A percentile compares a stretch with the other conserved stretches of the same genome.
phyloP scores from a whole-genome alignment of 2,888 invertebrate genomes.

The Fragum sueziense region DNA sequence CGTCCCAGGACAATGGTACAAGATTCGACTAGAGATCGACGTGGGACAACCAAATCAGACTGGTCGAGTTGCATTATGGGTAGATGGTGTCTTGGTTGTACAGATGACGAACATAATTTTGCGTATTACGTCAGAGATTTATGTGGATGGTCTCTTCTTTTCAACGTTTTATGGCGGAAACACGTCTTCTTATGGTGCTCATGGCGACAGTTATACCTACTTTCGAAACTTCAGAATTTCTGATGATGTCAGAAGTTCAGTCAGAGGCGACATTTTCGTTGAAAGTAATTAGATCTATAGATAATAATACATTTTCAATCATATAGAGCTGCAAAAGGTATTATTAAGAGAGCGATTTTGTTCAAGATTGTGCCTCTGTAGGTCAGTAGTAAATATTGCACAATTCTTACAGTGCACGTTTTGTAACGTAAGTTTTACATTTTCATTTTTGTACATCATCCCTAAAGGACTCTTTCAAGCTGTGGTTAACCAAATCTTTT shows the following conservation, averaged over 20 bases:
- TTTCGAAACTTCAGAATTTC: constrained; percentile 66
- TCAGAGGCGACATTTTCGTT: background rate
- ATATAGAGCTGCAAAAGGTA: too few relatives aligned
- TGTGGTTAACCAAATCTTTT: too few relatives aligned
- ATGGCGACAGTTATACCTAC: constrained; percentile 66
- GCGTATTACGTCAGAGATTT: constrained; percentile 49
- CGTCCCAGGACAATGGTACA: constrained; percentile 61
- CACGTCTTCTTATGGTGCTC: constrained; percentile 62
- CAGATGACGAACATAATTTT: constrained; percentile 58
- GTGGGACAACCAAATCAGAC: constrained; percentile 58
- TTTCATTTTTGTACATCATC: too few relatives aligned
- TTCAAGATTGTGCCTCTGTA: too few relatives aligned
- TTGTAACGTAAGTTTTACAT: too few relatives aligned
- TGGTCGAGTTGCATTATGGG: constrained; percentile 64
- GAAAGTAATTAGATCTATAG: too few relatives aligned
- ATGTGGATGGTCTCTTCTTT: constrained; percentile 68
- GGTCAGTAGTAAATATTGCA: too few relatives aligned
- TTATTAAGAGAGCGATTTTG: too few relatives aligned
- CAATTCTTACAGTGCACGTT: too few relatives aligned
- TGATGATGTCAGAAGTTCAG: too few relatives aligned
- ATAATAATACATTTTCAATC: too few relatives aligned
- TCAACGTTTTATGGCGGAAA: constrained; percentile 73
- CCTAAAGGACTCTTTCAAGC: too few relatives aligned
- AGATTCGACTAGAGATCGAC: constrained; percentile 64
- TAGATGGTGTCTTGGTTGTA: constrained; percentile 52